phyloP scores from a whole-genome alignment of 53 echinoderm and acorn worm genomes.

The Henricia sp. region DNA sequence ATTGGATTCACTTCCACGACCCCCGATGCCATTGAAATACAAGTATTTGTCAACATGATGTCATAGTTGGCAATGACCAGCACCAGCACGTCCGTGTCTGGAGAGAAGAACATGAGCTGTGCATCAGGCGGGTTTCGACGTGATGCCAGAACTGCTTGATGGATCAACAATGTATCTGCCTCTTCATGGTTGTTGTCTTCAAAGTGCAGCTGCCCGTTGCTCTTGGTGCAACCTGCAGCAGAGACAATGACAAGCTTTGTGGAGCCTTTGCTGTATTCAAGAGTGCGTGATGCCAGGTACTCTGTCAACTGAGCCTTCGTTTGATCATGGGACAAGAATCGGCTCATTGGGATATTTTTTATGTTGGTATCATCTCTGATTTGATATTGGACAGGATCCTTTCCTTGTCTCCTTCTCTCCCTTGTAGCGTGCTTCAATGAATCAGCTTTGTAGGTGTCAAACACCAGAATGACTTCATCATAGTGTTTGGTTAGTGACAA shows the following conservation, averaged over 20 bases:
- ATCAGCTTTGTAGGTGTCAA: too few species aligned
- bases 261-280: conserved; percentile 32
- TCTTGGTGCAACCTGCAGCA: too few species aligned
- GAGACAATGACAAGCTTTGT: conserved; percentile 37
- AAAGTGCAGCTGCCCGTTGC: conserved; percentile 34
- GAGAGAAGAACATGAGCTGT: conserved; percentile 33
- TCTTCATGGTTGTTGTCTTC: conserved; percentile 67
- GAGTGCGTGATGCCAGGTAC: conserved; percentile 12
- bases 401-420: conserved; percentile 30
- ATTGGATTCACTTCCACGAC: conserved; percentile 37
- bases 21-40: conserved; percentile 31
- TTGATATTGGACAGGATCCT: too few species aligned
- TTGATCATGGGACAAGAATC: conserved; percentile 60
- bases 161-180: conserved; percentile 56
- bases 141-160: conserved; percentile 28
- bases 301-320: conserved; percentile 28
- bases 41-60: conserved; percentile 8
- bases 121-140: conserved; percentile 29
- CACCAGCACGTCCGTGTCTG: conserved; percentile 48
- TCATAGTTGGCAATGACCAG: conserved; percentile 44
- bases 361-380: too few species aligned
- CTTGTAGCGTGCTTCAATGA: conserved; percentile 38
- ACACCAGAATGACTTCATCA: too few species aligned
- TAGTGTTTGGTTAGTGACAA: too few species aligned
- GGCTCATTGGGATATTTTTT: conserved; percentile 56